Evolutionary conservation across 2,113 vertebrate genomes (phyloP), one percentile per base, ranked within the genome.

Genomic region (Sakesphorus luctuosus): DNA sequence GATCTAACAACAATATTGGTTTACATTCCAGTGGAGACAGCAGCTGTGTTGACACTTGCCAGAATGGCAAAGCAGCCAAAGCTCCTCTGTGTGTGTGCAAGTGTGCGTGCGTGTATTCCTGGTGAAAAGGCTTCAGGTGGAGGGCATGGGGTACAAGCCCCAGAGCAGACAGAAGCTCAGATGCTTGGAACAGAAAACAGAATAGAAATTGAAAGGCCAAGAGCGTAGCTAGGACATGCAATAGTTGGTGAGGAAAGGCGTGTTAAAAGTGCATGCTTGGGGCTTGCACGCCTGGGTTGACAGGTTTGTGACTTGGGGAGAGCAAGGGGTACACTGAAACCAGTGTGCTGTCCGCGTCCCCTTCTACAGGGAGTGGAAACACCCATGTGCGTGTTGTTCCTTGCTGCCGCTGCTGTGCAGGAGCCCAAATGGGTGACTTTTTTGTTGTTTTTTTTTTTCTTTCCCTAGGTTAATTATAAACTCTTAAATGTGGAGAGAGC

Each of bases 11-110:
- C 97, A 97, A 97, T 97, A 98, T 98, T 97, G 96, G 97, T 97
- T 98, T 98, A 98, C 98, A 98, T 98, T 98, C 98, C 98, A 98
- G 89, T 9, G 47, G 97, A 97, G 97, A 97, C 97, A 93, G 96
- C 98, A 98, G 97, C 98, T 98, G 97, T 98, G 97, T 98, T 98
- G 97, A 98, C 97, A 97, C 95, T 97, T 76, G 35, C 94, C 94
- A 89, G 97, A 95, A 94, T 78, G 93, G 84, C 91, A 83, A 82
- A 38, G 68, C 89, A 53, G 95, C 65, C 49, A 71, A 84, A 78
- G 38, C 79, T 73, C 15, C 40, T 31, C 19, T 55, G 26, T 65
- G 40, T 49, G 59, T 62, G 56, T 20, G 79, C 26, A 91, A 13
- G 76, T 2, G 58, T 3, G 17, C 0, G 7, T 2, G 49, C 50